phyloP scores from a whole-genome alignment of 2,888 invertebrate species.

The Ptilodon capucinus region DNA sequence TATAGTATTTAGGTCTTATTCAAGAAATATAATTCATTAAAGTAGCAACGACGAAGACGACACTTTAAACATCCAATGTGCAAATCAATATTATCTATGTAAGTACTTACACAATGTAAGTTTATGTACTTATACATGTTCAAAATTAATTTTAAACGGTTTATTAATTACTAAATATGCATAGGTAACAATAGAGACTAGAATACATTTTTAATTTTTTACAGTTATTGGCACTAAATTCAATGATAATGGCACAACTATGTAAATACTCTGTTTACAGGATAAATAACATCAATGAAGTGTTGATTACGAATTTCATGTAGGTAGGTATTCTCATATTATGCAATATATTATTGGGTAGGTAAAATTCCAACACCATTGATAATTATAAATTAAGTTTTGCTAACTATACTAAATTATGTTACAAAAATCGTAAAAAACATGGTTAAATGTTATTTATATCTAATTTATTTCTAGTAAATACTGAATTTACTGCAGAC shows the following conservation, averaged over 20 bases:
- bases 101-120: slow-evolving; percentile 66
- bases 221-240: slow-evolving; percentile 83
- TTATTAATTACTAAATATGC: slow-evolving; percentile 80
- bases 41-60: slow-evolving; percentile 50
- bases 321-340: slow-evolving; percentile 39
- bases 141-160: slow-evolving; percentile 75
- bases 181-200: slow-evolving; percentile 82
- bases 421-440: slow-evolving; percentile 74
- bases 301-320: slow-evolving; percentile 25
- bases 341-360: slow-evolving; percentile 55
- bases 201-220: slow-evolving; percentile 78
- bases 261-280: slow-evolving; percentile 58
- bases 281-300: slow-evolving; percentile 49
- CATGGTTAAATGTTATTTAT: slow-evolving; percentile 62
- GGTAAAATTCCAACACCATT: slow-evolving; percentile 56
- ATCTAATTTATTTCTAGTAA: slow-evolving; percentile 72
- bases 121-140: slow-evolving; percentile 57
- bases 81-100: slow-evolving; percentile 70
- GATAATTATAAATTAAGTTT: slow-evolving; percentile 63
- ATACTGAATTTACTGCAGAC: slow-evolving; percentile 71
- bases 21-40: slow-evolving; percentile 41
- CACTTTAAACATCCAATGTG: slow-evolving; percentile 67
- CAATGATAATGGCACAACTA: slow-evolving; percentile 77
- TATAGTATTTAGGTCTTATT: slow-evolving; percentile 22
- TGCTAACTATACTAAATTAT: slow-evolving; percentile 74